phyloP scores from a whole-genome alignment of 1,140 invertebrate species.

The Uloborus diversus region DNA sequence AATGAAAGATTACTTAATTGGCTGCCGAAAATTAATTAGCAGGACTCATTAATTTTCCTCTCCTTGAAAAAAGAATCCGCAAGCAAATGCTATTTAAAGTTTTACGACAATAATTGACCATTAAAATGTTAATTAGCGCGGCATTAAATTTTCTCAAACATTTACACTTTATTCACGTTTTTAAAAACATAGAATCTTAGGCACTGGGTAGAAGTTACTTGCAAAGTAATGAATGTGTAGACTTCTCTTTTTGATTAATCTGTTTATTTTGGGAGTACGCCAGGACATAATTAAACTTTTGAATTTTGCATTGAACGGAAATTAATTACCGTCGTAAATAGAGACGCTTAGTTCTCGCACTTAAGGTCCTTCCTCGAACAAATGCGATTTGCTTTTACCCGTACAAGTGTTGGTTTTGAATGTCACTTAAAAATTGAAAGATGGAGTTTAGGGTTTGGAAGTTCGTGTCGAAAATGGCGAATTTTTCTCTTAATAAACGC shows the following conservation, averaged over 20 bases:
- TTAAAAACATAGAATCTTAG: not conserved
- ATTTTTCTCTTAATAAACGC: too few species aligned
- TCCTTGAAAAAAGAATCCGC: not conserved
- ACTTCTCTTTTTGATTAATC: not conserved
- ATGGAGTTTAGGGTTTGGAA: too few species aligned
- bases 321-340: slow-evolving; percentile 12
- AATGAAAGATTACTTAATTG: slow-evolving; percentile 29
- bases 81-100: slow-evolving; percentile 38
- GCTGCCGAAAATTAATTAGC: slow-evolving; percentile 44
- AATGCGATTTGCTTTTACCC: too few species aligned
- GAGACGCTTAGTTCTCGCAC: too few species aligned
- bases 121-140: slow-evolving; percentile 43
- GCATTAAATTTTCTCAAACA: slow-evolving; percentile 36
- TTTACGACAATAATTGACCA: slow-evolving; percentile 30
- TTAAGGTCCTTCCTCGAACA: too few species aligned
- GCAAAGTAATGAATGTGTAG: slow-evolving; percentile 37
- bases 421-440: too few species aligned
- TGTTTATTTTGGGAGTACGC: slow-evolving; percentile 8
- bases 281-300: slow-evolving; percentile 14
- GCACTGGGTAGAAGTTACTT: not conserved
- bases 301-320: not conserved
- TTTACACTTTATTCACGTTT: slow-evolving; percentile 1
- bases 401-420: too few species aligned
- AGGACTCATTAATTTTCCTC: slow-evolving; percentile 31
- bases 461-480: too few species aligned